phyloP scores from a whole-genome alignment of 1,140 invertebrate genomes.

The Atta texana region DNA sequence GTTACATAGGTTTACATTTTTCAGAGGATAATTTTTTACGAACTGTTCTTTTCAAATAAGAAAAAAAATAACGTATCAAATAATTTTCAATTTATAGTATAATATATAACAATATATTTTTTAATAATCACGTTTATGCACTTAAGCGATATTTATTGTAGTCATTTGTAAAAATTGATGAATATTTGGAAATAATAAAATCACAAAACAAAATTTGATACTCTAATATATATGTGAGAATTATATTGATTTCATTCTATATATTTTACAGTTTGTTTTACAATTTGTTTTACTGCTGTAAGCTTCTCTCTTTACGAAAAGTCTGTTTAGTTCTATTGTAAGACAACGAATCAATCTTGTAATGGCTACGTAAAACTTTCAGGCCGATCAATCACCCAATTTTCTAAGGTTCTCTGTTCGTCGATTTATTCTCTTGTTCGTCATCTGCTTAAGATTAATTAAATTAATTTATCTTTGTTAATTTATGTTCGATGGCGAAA shows the following conservation, averaged over 20 bases:
- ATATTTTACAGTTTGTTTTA: neutral
- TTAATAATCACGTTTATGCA: neutral
- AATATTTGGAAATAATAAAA: neutral
- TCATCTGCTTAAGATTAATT: constrained; percentile 37
- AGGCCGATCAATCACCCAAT: constrained; percentile 25
- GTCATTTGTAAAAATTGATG: neutral
- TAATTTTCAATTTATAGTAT: neutral
- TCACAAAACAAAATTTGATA: neutral
- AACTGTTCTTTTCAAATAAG: neutral
- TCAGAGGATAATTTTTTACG: neutral
- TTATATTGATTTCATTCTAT: neutral
- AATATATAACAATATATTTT: neutral
- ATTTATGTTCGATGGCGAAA: constrained; percentile 37
- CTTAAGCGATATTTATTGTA: neutral
- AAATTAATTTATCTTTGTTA: constrained; percentile 57
- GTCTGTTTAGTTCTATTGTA: neutral
- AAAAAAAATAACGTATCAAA: neutral
- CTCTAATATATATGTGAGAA: neutral
- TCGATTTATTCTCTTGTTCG: neutral
- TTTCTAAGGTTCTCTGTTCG: neutral
- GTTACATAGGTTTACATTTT: neutral
- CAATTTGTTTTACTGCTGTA: neutral
- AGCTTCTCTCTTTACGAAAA: neutral
- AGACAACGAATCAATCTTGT: constrained; percentile 46
- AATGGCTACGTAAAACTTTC: constrained; percentile 39